Conservation (phyloP, 2,797 vertebrate genomes). For the Chloroceryle inda region DNA sequence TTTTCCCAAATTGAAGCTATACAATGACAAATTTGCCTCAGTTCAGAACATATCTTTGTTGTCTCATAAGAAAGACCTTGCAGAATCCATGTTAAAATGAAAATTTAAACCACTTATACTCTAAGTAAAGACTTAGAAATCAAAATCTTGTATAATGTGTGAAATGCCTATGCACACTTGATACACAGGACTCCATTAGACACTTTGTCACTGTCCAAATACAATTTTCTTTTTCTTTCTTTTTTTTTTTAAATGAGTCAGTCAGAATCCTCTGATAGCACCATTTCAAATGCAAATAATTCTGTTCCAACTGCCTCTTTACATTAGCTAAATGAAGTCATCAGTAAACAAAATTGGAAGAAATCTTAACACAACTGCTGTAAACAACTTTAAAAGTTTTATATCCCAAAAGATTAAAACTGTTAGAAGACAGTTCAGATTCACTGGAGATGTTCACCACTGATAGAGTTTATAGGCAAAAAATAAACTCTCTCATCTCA, state of each 20-base stretch:
- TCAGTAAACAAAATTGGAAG: slow-evolving; percentile 87
- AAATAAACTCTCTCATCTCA: slow-evolving; percentile 71
- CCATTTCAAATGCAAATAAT: slow-evolving; percentile 87
- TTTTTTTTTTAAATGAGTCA: slow-evolving; percentile 72
- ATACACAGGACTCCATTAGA: neutral
- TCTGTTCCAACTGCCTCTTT: slow-evolving; percentile 86
- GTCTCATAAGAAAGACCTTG: neutral
- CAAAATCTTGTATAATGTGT: neutral
- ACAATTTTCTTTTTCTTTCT: slow-evolving; percentile 68
- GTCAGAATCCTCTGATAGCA: slow-evolving; percentile 81
- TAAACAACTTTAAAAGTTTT: slow-evolving; percentile 86
- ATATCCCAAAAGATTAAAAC: slow-evolving; percentile 80
- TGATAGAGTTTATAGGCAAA: slow-evolving; percentile 76
- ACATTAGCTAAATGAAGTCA: slow-evolving; percentile 89
- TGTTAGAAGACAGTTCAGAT: slow-evolving; percentile 74
- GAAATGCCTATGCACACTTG: neutral
- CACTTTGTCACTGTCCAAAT: slow-evolving; percentile 77
- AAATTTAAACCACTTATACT: neutral
- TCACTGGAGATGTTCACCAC: slow-evolving; percentile 66
- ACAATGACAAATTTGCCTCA: neutral
- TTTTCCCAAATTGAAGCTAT: neutral
- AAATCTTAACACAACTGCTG: slow-evolving; percentile 84
- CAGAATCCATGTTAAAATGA: neutral
- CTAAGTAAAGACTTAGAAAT: neutral
- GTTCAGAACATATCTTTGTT: neutral